Percentiles rank a stretch among this genome's conserved stretches.
Evolutionary conservation across 2,888 invertebrate genomes (phyloP).

Genomic region (Poecilus cupreus): DNA sequence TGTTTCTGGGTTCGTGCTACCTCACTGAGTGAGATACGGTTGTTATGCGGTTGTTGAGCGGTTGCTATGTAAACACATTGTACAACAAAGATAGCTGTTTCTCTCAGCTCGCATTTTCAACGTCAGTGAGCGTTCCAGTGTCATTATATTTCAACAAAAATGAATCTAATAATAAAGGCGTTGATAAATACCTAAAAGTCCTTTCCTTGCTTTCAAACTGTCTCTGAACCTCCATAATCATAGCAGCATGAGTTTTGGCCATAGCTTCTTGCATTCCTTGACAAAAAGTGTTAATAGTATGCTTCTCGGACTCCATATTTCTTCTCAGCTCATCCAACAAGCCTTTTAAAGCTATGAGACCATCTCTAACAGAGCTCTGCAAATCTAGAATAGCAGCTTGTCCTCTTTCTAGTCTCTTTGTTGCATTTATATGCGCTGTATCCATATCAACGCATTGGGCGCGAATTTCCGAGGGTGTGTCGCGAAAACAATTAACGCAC

Average conservation of each 20-base stretch:
- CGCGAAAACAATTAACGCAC: conserved; percentile 85
- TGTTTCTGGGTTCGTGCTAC: too few relatives aligned
- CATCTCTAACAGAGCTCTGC: conserved; percentile 79
- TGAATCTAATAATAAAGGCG: too few relatives aligned
- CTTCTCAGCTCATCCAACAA: conserved; percentile 80
- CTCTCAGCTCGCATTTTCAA: too few relatives aligned
- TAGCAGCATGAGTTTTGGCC: conserved; percentile 79
- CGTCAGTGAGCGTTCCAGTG: too few relatives aligned
- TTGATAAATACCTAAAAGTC: conserved; percentile 60
- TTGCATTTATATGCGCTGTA: conserved; percentile 82
- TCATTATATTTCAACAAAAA: too few relatives aligned
- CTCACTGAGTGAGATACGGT: too few relatives aligned
- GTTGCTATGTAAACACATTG: too few relatives aligned
- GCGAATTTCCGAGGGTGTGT: conserved; percentile 79
- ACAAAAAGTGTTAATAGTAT: conserved; percentile 80
- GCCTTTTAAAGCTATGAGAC: conserved; percentile 79
- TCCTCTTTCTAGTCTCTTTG: conserved; percentile 82
- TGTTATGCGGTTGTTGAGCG: too few relatives aligned
- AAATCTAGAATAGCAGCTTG: conserved; percentile 72
- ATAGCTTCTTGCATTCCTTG: conserved; percentile 81
- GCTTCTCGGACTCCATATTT: conserved; percentile 80
- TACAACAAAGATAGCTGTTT: too few relatives aligned
- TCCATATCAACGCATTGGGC: conserved; percentile 84
- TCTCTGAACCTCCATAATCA: conserved; percentile 81
- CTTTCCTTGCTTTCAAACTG: conserved; percentile 75